Conservation (phyloP, 2,888 invertebrate species). For the Amiota communis region DNA sequence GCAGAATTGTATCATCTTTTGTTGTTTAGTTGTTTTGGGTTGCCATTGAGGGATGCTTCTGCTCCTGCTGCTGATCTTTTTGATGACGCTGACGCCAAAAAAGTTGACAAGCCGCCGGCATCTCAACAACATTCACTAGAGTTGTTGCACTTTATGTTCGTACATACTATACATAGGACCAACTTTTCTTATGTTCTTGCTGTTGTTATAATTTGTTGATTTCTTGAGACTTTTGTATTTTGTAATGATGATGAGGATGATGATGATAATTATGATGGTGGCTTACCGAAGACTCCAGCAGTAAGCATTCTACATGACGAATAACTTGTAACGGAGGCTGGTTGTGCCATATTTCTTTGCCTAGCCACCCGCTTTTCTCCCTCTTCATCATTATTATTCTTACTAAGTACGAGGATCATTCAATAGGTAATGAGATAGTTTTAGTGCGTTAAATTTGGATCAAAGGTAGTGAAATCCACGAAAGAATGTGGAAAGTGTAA, state of each 20-base stretch:
- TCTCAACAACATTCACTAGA: not conserved
- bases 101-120: slow-evolving; percentile 8
- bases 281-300: not conserved
- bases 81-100: slow-evolving; percentile 19
- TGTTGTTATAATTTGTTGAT: slow-evolving; percentile 19
- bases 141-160: slow-evolving; percentile 10
- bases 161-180: not conserved
- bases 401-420: too few species aligned
- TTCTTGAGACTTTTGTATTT: slow-evolving; percentile 1
- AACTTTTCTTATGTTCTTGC: slow-evolving; percentile 25
- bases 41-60: not conserved
- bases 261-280: not conserved
- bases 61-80: not conserved
- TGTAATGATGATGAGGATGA: not conserved
- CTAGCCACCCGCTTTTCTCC: not conserved
- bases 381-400: not conserved
- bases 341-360: not conserved
- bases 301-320: slow-evolving; percentile 53
- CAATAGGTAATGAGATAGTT: too few species aligned
- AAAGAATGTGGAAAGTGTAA: too few species aligned
- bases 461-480: too few species aligned
- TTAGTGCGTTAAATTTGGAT: too few species aligned
- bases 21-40: not conserved
- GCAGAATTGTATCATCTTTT: not conserved
- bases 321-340: slow-evolving; percentile 48